Evolutionary conservation across 2,113 vertebrate species (phyloP), one percentile per base, ranked within the genome.

Genomic region (Vidua macroura): DNA sequence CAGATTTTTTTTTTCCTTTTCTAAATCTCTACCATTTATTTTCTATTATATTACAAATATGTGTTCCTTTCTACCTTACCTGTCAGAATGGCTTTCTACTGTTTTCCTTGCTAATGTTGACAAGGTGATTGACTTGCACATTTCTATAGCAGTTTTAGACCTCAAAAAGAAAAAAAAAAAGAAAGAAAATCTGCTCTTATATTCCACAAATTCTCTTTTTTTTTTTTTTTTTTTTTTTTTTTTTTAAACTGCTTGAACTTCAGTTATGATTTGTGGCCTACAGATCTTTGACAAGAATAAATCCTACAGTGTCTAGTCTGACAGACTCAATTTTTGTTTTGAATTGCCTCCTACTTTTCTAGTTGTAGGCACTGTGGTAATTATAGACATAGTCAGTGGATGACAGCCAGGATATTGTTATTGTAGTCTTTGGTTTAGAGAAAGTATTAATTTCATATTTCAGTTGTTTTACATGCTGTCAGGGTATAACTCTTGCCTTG

Each of bases 321-420:
- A 88, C 87, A 95, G 94, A 84, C 89, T 66, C 73, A 83, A 86
- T 88, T 91, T 96, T 91, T 95, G 77, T 85, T 97, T 91, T 69
- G 70, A 94, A 86, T 83, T 88, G 79, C 79, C 93, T 95, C 80
- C n/a, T 92, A 55, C 94, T 97, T 97, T 94, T 74, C 88, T 85
- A 72, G 94, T 90, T 6, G 28, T 86, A 86, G 88, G 35, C 81
- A 93, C 73, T 5, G 19, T 39, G 31, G 81, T 95, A 90, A 96
- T 92, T 96, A 55, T 58, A 88, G 56, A 73, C 90, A 43, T 41
- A 64, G 52, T 46, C 31, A 86, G 31, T 88, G 92, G 92, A 78
- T n/a, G 64, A 84, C 89, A 92, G 88, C 76, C 73, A 86, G 52
- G 55, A 21, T 62, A 49, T 66, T 80, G 58, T 92, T 93, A 80